Base-by-base conservation (phyloP, 1,140 invertebrate genomes). In the Littorina saxatilis region DNA sequence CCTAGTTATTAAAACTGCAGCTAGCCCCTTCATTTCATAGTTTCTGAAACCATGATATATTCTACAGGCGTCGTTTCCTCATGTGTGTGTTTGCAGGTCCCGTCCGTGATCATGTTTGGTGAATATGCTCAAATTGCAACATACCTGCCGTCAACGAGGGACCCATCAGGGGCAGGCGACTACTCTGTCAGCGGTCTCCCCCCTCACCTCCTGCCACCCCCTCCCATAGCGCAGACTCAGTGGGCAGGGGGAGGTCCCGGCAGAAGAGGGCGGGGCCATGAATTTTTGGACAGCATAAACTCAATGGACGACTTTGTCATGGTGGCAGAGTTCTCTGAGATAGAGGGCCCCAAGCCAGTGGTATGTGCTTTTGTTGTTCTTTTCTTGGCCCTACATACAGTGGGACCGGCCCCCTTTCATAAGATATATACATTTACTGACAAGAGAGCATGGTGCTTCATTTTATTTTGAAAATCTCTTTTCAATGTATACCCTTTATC, bases 281-380 rank as follows among this genome's bases (percentile, higher is more conserved):
- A 84, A 29, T 52, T 43, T 23, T 32, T 50, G 23, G n/a, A 83
- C 40, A 80, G 81, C 17, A 47, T 50, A 39, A 47, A 29, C 13
- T 74, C 82, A 37, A 66, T 88, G 32, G 87, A 92, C 39, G 93
- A 94, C 83, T 93, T 94, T 78, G 91, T 94, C 23, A 83, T 94
- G 23, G 90, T 94, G 76, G 92, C 93, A 75, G 93, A 94, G 85
- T 93, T 93, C 86, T 94, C 93, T 15, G 93, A 94, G 88, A 86
- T 93, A 11, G 92, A 93, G 81, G 93, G 93, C 47, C 93, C 93
- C 7, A 91, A 92, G 87, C 93, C 93, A 35, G 84, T 94, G 81
- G 90, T 93, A 90, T 80, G 32, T 0, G 72, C 43, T 40, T 37
- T 74, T 58, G 9, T 43, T 15, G 27, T 74, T 32, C 29, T 35